These are phyloP conservation scores for Hassar affinis DNA, from an alignment of 2,113 vertebrate genomes.

Conservation along the genomic window DNA sequence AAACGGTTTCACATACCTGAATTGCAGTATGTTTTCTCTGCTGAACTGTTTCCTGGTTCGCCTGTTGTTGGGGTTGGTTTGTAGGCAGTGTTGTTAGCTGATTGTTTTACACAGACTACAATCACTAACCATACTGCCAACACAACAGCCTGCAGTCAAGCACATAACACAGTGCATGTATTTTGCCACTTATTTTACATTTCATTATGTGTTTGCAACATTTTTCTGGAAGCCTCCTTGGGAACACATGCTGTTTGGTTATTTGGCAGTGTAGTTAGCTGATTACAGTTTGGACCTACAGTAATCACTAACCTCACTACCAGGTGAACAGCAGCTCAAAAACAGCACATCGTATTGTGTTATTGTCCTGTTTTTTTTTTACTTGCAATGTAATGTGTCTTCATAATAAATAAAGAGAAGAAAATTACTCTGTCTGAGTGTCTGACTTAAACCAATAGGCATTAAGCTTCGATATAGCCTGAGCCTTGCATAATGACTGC, in stretches of 20 bases:
- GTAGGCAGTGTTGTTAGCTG: constrained; percentile 92
- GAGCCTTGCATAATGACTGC: background rate
- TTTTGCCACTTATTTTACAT: no score
- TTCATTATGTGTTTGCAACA: background rate
- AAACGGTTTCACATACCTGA: background rate
- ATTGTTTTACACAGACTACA: constrained; percentile 72
- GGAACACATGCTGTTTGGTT: constrained; percentile 70
- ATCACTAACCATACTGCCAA: constrained; percentile 88
- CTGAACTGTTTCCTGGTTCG: background rate
- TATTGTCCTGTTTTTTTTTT: background rate
- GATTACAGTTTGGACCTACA: constrained; percentile 71
- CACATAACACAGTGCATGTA: constrained; percentile 12
- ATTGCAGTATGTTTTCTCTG: background rate
- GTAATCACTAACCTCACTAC: constrained; percentile 91
- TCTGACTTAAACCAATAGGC: background rate
- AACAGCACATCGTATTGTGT: background rate
- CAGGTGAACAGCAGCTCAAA: constrained; percentile 70
- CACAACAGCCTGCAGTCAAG: constrained; percentile 76
- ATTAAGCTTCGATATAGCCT: background rate
- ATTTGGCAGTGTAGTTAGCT: constrained; percentile 92
- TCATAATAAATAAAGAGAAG: constrained; percentile 21
- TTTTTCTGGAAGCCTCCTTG: background rate
- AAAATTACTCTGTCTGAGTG: background rate
- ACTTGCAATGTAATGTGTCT: background rate
- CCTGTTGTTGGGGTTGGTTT: constrained; percentile 74